Evolutionary conservation across 1,140 invertebrate genomes (phyloP).

Genomic region (Coenobita brevimanus): DNA sequence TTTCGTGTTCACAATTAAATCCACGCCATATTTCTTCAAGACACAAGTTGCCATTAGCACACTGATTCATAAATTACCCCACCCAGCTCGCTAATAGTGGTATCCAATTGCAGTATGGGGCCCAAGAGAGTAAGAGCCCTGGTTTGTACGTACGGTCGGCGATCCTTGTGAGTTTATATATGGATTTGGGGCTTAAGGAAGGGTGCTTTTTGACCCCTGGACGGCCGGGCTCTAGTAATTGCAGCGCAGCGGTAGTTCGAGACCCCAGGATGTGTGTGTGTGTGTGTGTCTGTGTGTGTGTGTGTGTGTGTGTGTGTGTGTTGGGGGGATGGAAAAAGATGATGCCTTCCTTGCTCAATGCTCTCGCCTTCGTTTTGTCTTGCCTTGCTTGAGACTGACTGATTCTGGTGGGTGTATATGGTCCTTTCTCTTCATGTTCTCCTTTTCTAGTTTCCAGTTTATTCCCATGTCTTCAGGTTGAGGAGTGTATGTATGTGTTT

Average conservation of each 20-base stretch:
- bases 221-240: slow-evolving; percentile 23
- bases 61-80: slow-evolving; percentile 62
- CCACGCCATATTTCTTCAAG: slow-evolving; percentile 46
- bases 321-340: not conserved
- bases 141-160: not conserved
- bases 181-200: not conserved
- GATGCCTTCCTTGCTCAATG: too few species aligned
- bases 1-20: slow-evolving; percentile 46
- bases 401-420: too few species aligned
- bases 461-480: too few species aligned
- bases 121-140: slow-evolving; percentile 1
- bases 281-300: not conserved
- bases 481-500: too few species aligned
- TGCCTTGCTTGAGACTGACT: too few species aligned
- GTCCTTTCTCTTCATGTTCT: too few species aligned
- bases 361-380: too few species aligned
- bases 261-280: not conserved
- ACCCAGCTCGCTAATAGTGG: slow-evolving; percentile 51
- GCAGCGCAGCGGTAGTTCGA: slow-evolving; percentile 59
- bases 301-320: not conserved
- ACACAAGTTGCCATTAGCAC: slow-evolving; percentile 48
- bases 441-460: too few species aligned
- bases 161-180: not conserved
- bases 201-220: not conserved
- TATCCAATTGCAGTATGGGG: slow-evolving; percentile 52